Evolutionary conservation across 1,140 invertebrate species (phyloP).

Genomic region (Zaprionus camerounensis): DNA sequence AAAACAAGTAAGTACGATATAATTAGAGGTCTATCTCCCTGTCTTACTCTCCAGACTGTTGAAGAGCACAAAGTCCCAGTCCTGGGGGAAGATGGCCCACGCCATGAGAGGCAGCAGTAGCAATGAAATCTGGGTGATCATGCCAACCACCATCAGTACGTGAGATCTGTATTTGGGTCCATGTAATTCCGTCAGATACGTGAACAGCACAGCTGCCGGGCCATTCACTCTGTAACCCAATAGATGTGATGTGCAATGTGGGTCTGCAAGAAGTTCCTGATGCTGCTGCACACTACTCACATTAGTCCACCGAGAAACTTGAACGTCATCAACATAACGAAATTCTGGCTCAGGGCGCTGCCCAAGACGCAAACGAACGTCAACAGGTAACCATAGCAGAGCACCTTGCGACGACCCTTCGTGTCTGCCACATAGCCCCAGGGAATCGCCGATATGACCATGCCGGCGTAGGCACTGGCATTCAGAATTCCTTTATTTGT

Average conservation of each 20-base stretch:
- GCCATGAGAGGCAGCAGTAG: constrained; percentile 86
- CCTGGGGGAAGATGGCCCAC: constrained; percentile 85
- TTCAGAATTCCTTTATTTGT: constrained; percentile 89
- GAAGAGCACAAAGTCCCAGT: constrained; percentile 84
- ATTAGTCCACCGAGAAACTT: constrained; percentile 91
- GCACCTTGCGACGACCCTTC: constrained; percentile 88
- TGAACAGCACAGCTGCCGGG: constrained; percentile 88
- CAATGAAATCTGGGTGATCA: constrained; percentile 86
- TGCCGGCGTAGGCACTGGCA: constrained; percentile 89
- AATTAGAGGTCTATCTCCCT: neutral
- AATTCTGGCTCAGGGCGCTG: constrained; percentile 89
- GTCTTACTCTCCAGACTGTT: constrained; percentile 86
- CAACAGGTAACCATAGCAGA: constrained; percentile 89
- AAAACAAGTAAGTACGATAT: neutral
- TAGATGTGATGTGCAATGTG: neutral
- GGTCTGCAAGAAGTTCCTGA: neutral
- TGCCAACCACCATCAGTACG: constrained; percentile 87
- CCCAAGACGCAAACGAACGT: constrained; percentile 89
- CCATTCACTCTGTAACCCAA: constrained; percentile 87
- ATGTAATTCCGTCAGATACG: constrained; percentile 89
- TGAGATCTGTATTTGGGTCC: constrained; percentile 86
- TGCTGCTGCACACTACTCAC: constrained; percentile 85
- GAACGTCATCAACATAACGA: constrained; percentile 88
- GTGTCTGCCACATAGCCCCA: constrained; percentile 94
- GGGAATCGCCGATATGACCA: constrained; percentile 91